Evolutionary conservation across 2,888 invertebrate genomes (phyloP), one percentile per base, ranked within the genome.

Genomic region (Dicyrtoma fusca): DNA sequence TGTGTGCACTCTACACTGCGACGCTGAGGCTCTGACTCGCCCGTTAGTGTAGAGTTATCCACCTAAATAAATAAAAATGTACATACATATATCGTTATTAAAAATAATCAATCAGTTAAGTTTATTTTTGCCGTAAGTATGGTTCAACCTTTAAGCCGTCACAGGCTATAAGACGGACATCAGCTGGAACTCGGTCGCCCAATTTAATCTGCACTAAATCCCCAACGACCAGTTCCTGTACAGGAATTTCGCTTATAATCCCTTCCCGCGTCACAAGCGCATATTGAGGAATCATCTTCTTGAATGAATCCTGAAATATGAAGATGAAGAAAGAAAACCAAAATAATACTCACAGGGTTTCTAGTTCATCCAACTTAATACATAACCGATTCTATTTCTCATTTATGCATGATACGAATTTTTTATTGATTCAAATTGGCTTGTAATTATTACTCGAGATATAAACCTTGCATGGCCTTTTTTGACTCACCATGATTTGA

Each of bases 171-270:
- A 99, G 90, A 82, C 99, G 91, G 83, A 99, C 89, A 85, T 99
- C 99, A 82, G 99, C 99, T 17, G 99, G 99, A 82, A 99, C 94
- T 82, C 97, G 89, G 86, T 99, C 98, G 82, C 98, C 99, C 85
- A 98, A 97, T 86, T 98, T 98, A 75, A 99, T 96, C 62, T 86
- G 85, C 21, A 87, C 84, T 64, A 88, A 81, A 81, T 88, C 87
- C 59, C 87, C 87, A 19, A 85, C 82, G 10, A 86, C 87, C 34
- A 88, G 81, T 62, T 86, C 86, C 78, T 82, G 82, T 4, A 81
- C 82, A 69, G 80, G 78, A 6, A 83, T 74, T 10, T 81, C 81
- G 25, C 81, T 75, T 73, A 83, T 82, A 69, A 83, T 81, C 44
- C 84, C 84, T 65, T 84, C 83, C 66, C 87, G 82, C 11, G 86